Base-by-base conservation (phyloP, 1,140 invertebrate species). In the Andricus grossulariae region DNA sequence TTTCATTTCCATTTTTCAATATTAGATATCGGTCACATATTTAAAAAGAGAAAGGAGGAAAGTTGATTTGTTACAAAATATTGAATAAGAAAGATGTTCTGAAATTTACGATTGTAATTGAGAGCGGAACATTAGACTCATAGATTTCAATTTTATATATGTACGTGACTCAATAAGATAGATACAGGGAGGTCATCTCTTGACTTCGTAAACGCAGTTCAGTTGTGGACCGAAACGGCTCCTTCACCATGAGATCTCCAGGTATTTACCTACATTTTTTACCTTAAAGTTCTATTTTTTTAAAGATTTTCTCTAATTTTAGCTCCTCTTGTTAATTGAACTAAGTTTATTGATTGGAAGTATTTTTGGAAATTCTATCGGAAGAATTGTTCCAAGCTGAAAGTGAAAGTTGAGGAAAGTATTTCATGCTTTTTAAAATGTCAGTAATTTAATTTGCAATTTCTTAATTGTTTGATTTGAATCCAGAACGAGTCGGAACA, bases 161-260 rank as follows among this genome's bases (percentile, higher is more conserved):
- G 83, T 81, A 83, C 82, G 78, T 86, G 82, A 85, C 85, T 86
- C 82, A 87, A 71, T 75, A 57, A 83, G 87, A 88, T 89, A 89
- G 82, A 79, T 82, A 82, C 75, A 81, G 78, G 81, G 75, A 75
- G 88, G 88, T 90, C 87, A 90, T 89, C 88, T 83, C 81, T 85
- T 84, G 85, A 88, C 86, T 90, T 86, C 73, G 80, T 86, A 82
- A 88, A 86, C 82, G 84, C 85, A 89, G 88, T 89, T 80, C 76
- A 78, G 74, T 87, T 83, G 73, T 76, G 79, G 71, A 78, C 74
- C 80, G 77, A 72, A 77, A 55, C 78, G 77, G 78, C 81, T 85
- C 75, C 72, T 72, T 85, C 86, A 88, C 82, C 83, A 90, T 90
- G 88, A 82, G 55, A 76, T 71, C 78, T 76, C 82, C 84, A 87